These are phyloP conservation scores for Balanococcus diminutus DNA, from an alignment of 2,888 invertebrate genomes.

Conservation along the genomic window DNA sequence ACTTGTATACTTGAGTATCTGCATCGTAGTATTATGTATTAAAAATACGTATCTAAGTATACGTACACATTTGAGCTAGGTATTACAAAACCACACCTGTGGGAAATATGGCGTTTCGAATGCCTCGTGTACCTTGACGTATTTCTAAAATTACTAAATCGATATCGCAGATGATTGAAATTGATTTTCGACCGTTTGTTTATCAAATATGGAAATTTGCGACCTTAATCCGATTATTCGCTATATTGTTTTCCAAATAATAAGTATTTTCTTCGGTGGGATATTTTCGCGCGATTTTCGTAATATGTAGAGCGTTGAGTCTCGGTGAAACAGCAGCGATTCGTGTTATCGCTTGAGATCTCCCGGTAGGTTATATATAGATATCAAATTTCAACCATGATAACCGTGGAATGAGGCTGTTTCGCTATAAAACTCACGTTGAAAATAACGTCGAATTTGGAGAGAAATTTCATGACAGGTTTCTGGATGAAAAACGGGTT, in stretches of 20 bases:
- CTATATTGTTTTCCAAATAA: not conserved
- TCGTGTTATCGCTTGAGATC: not conserved
- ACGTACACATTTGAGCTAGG: no score
- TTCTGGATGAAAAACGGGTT: no score
- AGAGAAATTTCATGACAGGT: no score
- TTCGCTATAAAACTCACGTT: no score
- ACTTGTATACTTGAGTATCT: no score
- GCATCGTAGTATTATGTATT: no score
- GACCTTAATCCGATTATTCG: conserved; percentile 6
- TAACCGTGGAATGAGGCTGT: not conserved
- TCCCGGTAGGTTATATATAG: not conserved
- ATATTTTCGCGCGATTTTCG: not conserved
- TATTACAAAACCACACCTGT: not conserved
- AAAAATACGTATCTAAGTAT: no score
- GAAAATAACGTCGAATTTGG: no score
- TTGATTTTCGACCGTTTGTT: not conserved
- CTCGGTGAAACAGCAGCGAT: not conserved
- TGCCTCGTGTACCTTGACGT: not conserved
- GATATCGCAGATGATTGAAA: not conserved
- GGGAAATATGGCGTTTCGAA: not conserved
- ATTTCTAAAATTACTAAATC: conserved; percentile 15
- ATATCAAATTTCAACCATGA: not conserved
- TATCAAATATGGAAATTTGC: conserved; percentile 18
- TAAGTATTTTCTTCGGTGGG: not conserved
- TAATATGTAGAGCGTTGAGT: no score